Conservation (phyloP, 2,888 invertebrate species). For the Pandemis cinnamomeana region DNA sequence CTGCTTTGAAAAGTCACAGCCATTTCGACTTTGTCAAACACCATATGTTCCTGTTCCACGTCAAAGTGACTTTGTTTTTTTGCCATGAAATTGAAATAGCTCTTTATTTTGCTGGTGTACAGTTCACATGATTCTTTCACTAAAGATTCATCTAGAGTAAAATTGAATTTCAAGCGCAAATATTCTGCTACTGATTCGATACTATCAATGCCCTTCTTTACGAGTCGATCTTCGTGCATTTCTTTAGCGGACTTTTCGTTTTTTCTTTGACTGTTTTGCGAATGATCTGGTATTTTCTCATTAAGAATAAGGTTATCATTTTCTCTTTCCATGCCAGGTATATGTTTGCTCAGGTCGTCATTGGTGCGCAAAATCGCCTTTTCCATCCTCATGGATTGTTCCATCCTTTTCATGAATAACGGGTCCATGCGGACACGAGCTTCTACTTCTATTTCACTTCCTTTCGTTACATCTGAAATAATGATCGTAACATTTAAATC, state of each 20-base stretch:
- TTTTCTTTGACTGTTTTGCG: background rate
- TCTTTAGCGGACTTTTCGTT: background rate
- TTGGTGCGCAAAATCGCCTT: background rate
- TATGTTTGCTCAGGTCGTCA: background rate
- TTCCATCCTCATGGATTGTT: background rate
- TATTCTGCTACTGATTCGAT: conserved; percentile 2
- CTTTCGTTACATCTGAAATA: background rate
- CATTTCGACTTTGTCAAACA: background rate
- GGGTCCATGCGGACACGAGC: background rate
- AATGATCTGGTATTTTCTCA: background rate
- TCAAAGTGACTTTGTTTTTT: background rate
- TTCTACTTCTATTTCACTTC: background rate
- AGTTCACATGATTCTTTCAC: background rate
- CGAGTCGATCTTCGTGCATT: background rate
- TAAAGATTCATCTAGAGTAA: background rate
- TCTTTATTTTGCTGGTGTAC: background rate
- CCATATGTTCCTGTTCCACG: background rate
- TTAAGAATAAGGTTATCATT: background rate
- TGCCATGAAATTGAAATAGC: background rate
- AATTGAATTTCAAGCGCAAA: background rate
- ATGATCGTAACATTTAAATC: background rate
- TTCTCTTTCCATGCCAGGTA: background rate
- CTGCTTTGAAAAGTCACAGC: background rate
- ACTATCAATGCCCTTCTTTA: background rate
- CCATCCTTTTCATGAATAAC: background rate